These are phyloP conservation scores for Ictalurus punctatus DNA, from an alignment of 2,113 vertebrate species.

Conservation along the genomic window DNA sequence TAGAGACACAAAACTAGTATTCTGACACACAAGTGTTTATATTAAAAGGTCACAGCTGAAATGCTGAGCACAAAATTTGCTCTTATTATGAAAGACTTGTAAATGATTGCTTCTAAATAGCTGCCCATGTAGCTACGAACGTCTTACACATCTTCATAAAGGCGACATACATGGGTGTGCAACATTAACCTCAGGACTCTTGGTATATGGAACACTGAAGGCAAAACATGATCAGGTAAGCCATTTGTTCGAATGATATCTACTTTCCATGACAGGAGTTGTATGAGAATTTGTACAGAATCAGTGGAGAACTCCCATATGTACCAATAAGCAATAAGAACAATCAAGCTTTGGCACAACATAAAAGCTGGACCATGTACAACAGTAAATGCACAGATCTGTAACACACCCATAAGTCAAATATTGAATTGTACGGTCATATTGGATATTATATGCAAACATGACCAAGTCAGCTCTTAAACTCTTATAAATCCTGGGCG, in stretches of 20 bases:
- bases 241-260: background rate
- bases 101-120: background rate
- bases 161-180: background rate
- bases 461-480: constrained; percentile 16
- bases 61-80: background rate
- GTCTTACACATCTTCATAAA: background rate
- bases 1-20: background rate
- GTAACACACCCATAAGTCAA: constrained; percentile 51
- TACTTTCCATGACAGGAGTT: constrained; percentile 1
- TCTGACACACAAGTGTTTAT: constrained; percentile 11
- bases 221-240: background rate
- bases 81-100: background rate
- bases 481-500: constrained; percentile 25
- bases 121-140: background rate
- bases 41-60: constrained; percentile 27
- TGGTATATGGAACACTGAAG: background rate
- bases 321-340: constrained; percentile 31
- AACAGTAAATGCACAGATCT: constrained; percentile 42
- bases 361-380: constrained; percentile 31
- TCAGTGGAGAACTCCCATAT: constrained; percentile 3
- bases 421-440: constrained; percentile 47
- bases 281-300: constrained; percentile 13
- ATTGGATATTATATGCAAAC: constrained; percentile 40
- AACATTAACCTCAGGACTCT: background rate
- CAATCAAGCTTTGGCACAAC: constrained; percentile 3